phyloP scores from a whole-genome alignment of 1,140 invertebrate genomes.

The Halesus radiatus region DNA sequence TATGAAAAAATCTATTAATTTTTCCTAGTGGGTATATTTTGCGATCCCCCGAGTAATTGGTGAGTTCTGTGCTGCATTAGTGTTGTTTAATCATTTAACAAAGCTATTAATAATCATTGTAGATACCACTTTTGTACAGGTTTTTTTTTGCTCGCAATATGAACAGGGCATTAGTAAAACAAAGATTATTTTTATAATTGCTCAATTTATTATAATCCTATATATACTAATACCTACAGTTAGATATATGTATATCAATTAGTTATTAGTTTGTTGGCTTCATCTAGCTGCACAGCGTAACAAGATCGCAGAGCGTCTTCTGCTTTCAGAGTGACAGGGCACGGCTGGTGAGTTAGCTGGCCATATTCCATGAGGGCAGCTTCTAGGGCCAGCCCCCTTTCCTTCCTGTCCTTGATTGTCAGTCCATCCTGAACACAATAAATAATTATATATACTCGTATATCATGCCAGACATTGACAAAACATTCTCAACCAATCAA shows the following conservation, averaged over 20 bases:
- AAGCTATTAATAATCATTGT: too few relatives aligned
- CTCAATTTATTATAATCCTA: too few relatives aligned
- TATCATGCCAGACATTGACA: neutral
- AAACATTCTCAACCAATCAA: neutral
- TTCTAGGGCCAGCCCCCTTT: neutral
- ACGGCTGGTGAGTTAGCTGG: slow-evolving; percentile 18
- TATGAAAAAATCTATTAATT: too few relatives aligned
- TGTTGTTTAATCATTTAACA: too few relatives aligned
- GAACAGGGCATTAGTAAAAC: too few relatives aligned
- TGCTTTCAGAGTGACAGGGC: neutral
- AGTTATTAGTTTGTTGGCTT: neutral
- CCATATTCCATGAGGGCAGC: neutral
- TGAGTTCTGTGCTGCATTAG: too few relatives aligned
- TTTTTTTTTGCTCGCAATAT: too few relatives aligned
- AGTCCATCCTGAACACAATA: neutral
- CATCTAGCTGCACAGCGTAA: neutral
- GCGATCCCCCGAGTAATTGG: too few relatives aligned
- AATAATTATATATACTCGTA: neutral
- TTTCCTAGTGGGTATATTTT: too few relatives aligned
- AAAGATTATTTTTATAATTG: too few relatives aligned
- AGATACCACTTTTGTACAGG: too few relatives aligned
- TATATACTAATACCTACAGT: too few relatives aligned
- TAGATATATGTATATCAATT: neutral
- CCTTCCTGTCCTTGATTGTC: neutral
- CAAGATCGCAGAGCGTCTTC: slow-evolving; percentile 24